phyloP scores from a whole-genome alignment of 2,888 invertebrate genomes.

The Alcis repandata region DNA sequence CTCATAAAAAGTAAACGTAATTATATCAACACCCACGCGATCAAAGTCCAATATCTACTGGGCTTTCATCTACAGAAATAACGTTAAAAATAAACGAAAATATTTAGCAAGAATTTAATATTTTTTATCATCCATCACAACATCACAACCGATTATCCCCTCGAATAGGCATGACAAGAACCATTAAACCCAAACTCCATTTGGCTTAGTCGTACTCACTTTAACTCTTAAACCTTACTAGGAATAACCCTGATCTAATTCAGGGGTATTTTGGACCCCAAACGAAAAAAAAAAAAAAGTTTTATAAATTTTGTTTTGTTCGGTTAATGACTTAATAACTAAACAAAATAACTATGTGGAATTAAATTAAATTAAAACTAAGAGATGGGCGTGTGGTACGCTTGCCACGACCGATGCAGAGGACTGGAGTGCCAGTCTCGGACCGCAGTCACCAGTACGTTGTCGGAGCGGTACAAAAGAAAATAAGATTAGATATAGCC shows the following conservation, averaged over 20 bases:
- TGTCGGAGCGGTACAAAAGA: too few relatives aligned
- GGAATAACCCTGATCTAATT: not conserved
- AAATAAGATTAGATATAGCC: too few relatives aligned
- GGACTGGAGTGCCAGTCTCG: too few relatives aligned
- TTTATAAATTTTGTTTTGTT: too few relatives aligned
- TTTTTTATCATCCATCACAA: constrained; percentile 38
- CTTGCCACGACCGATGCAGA: too few relatives aligned
- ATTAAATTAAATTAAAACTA: too few relatives aligned
- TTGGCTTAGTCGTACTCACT: constrained; percentile 42
- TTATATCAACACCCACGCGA: constrained; percentile 12
- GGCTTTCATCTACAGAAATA: constrained; percentile 13
- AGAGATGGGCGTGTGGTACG: too few relatives aligned
- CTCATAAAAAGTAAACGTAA: constrained; percentile 13
- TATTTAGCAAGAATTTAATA: constrained; percentile 21
- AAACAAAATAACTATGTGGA: too few relatives aligned
- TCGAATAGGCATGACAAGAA: constrained; percentile 37
- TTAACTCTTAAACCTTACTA: constrained; percentile 16
- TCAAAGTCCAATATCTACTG: constrained; percentile 12
- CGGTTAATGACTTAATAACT: too few relatives aligned
- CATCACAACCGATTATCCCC: constrained; percentile 41
- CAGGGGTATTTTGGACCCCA: not conserved
- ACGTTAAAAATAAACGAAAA: constrained; percentile 13
- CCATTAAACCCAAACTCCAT: constrained; percentile 47
- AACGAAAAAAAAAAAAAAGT: not conserved
- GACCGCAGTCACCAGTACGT: too few relatives aligned